Evolutionary conservation across 2,888 invertebrate species (phyloP).

Genomic region (Diarsia dahlii): DNA sequence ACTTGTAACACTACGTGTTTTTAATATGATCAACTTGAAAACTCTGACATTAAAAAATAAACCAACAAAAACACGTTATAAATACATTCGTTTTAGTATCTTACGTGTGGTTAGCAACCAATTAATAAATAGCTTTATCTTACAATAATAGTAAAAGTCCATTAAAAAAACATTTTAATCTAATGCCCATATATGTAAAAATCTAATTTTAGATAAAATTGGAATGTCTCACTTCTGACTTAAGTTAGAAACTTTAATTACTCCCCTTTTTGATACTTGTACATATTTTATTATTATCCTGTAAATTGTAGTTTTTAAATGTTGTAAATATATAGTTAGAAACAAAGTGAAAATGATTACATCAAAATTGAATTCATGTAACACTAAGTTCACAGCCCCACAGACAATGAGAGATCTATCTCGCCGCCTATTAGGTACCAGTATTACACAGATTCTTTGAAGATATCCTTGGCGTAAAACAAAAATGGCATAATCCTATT

Average conservation of each 20-base stretch:
- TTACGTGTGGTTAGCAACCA: neutral
- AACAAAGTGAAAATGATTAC: conserved; percentile 15
- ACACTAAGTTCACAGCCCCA: conserved; percentile 9
- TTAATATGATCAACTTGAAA: too few relatives aligned
- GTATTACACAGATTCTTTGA: conserved; percentile 32
- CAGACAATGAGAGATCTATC: conserved; percentile 27
- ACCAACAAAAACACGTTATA: neutral
- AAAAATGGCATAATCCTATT: conserved; percentile 23
- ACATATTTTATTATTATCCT: too few relatives aligned
- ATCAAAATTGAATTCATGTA: conserved; percentile 30
- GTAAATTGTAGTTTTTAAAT: too few relatives aligned
- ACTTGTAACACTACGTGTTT: too few relatives aligned
- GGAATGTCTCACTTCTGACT: neutral
- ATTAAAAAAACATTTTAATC: neutral
- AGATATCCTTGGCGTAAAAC: conserved; percentile 15
- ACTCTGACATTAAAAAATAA: neutral
- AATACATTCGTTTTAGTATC: neutral
- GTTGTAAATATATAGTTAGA: too few relatives aligned
- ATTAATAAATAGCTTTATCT: neutral
- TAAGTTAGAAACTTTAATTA: neutral
- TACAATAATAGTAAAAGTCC: neutral
- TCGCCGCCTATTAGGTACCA: neutral
- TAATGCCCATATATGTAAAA: neutral
- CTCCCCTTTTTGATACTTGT: too few relatives aligned
- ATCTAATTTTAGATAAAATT: neutral